Evolutionary conservation across 2,113 vertebrate species (phyloP).

Genomic region (Eclectus roratus): DNA sequence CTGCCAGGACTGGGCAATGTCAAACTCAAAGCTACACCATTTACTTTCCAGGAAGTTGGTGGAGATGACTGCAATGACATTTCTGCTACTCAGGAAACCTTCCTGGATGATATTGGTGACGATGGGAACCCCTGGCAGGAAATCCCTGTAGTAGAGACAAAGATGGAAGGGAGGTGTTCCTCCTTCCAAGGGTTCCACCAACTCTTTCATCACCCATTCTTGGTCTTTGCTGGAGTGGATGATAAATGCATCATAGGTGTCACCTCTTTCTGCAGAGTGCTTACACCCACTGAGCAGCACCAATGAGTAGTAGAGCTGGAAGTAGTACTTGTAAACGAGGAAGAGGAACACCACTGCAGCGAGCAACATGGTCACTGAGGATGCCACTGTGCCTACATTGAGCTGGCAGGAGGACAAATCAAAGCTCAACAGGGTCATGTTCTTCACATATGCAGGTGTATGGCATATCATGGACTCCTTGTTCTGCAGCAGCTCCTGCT

Average conservation of each 20-base stretch:
- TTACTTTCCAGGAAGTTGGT: slow-evolving; percentile 75
- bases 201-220: slow-evolving; percentile 76
- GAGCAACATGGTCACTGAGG: neutral
- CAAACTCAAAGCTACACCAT: slow-evolving; percentile 81
- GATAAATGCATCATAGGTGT: slow-evolving; percentile 78
- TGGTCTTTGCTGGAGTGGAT: slow-evolving; percentile 81
- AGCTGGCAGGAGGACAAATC: slow-evolving; percentile 56
- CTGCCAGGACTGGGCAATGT: slow-evolving; percentile 81
- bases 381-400: neutral
- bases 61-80: slow-evolving; percentile 77
- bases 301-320: slow-evolving; percentile 64
- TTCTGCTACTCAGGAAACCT: slow-evolving; percentile 78
- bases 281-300: slow-evolving; percentile 71
- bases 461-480: slow-evolving; percentile 59
- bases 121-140: slow-evolving; percentile 75
- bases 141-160: slow-evolving; percentile 79
- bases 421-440: slow-evolving; percentile 10
- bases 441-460: neutral
- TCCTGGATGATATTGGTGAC: slow-evolving; percentile 79
- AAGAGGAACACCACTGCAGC: neutral
- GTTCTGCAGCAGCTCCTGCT: slow-evolving; percentile 38
- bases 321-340: slow-evolving; percentile 77
- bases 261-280: slow-evolving; percentile 35
- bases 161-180: slow-evolving; percentile 71
- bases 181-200: slow-evolving; percentile 78